Base-by-base conservation (phyloP, 2,888 invertebrate genomes). In the Pantelozetes paolii region DNA sequence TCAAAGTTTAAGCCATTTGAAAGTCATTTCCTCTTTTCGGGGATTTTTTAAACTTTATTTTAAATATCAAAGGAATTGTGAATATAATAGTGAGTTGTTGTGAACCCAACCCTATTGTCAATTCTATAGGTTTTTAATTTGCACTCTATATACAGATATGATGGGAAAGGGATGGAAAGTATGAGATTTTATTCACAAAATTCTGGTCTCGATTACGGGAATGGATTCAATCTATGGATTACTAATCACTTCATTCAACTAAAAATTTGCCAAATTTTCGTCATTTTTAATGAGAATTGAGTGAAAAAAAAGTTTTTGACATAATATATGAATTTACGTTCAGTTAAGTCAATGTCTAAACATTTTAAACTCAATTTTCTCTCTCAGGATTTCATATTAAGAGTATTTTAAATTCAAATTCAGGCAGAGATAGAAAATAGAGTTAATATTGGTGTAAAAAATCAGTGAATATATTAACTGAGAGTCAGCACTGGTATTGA, bases 341-440 rank as follows among this genome's bases (percentile, higher is more conserved):
- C n/a, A n/a, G 48, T 48, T 48, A n/a, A 48, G 48, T 48, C 48
- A 48, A n/a, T 48, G 48, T 48, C 48, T 48, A 20, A 48, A 48
- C 48, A 48, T 48, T 57, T 57, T 26, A 57, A 57, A 57, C 57
- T 28, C 57, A 57, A 57, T 57, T 57, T 57, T 57, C 57, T 20
- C 57, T 57, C 57, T 57, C 57, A 57, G 57, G 57, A 57, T 2
- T 57, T 57, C 57, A 57, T 57, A 57, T 57, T 1, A 57, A 28
- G 20, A 28, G 13, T 18, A 13, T 28, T 57, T 57, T 28, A 57
- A 57, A 28, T 57, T 57, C 57, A 26, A 28, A 57, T 28, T 57
- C 26, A 2, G 28, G 3, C 57, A 28, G 23, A 57, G 15, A 20
- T 28, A 57, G 28, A n/a, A n/a, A n/a, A n/a, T n/a, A n/a, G n/a